Base-by-base conservation (phyloP, 2,888 invertebrate species). In the Ophion obscuratus region DNA sequence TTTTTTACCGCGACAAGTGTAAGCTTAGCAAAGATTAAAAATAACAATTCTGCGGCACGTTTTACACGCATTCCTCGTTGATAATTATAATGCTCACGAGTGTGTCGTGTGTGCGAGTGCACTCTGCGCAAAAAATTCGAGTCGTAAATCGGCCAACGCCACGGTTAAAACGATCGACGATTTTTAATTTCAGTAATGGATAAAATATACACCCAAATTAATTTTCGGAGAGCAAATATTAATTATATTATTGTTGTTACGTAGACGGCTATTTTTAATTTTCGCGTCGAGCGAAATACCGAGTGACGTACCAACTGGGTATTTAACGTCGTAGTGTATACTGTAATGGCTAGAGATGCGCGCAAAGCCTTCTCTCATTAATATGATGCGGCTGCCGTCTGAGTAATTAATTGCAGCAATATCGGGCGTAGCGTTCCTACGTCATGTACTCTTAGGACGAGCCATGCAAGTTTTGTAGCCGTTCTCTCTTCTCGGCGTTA, bases 361-460 rank as follows among this genome's bases (percentile, higher is more conserved):
- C 24, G 44, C 24, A 40, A 53, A 64, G 24, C 64, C 62, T 84
- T 84, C 76, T 76, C 79, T 80, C 79, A 80, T 84, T 84, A 80
- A 80, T 80, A 84, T 74, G 79, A 67, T 62, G 53, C 47, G 40
- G 40, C 47, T 76, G 68, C 62, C 17, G 67, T 73, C 67, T 44
- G 61, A 75, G 86, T 86, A 84, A 84, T 86, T 86, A 81, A 86
- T 84, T 84, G 75, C 81, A 64, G 78, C 67, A 74, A 81, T 86
- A 84, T 75, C 47, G 47, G 68, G 68, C 70, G 9, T n/a, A 64
- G 57, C 78, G 75, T 81, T 77, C 73, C 74, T 81, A 73, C 74
- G 27, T 77, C 68, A 67, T 83, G 31, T 44, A 71, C 17, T 44
- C 59, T 73, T 75, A 47, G 47, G 47, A 78, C 40, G 24, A 66